Evolutionary conservation across 2,888 invertebrate species (phyloP).

Genomic region (Linyphia triangularis): DNA sequence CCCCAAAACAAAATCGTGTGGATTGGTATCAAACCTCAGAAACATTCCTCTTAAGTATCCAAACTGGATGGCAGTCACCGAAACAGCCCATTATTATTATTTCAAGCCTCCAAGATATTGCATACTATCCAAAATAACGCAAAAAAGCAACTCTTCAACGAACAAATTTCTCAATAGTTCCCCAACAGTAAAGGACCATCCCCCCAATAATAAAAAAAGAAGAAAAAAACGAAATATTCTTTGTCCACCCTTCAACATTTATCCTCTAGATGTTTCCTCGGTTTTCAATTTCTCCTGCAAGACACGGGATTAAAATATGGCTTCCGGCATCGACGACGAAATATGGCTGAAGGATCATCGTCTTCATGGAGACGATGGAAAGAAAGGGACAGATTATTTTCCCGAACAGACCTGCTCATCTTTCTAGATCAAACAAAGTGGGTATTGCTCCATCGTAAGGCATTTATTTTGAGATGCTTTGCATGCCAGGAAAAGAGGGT

Average conservation of each 20-base stretch:
- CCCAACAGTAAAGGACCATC: not conserved
- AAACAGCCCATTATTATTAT: not conserved
- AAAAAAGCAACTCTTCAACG: not conserved
- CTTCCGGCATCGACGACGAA: not conserved
- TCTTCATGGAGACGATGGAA: not conserved
- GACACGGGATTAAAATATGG: not conserved
- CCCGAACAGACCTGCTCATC: too few relatives aligned
- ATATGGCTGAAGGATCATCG: not conserved
- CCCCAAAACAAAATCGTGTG: too few relatives aligned
- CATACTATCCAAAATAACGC: not conserved
- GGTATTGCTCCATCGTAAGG: too few relatives aligned
- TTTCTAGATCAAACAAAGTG: too few relatives aligned
- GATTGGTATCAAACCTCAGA: not conserved
- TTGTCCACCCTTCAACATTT: not conserved
- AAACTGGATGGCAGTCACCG: not conserved
- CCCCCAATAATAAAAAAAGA: too few relatives aligned
- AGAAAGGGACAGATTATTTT: not conserved
- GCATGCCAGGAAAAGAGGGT: too few relatives aligned
- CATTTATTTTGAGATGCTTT: too few relatives aligned
- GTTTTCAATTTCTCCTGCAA: slow-evolving; percentile 3
- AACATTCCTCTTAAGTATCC: not conserved
- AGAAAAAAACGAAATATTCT: not conserved
- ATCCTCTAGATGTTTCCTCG: not conserved
- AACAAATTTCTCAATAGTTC: not conserved
- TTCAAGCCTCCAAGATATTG: not conserved